Evolutionary conservation across 2,113 vertebrate species (phyloP), one percentile per base, ranked within the genome.

Genomic region (Odobenus rosmarus): DNA sequence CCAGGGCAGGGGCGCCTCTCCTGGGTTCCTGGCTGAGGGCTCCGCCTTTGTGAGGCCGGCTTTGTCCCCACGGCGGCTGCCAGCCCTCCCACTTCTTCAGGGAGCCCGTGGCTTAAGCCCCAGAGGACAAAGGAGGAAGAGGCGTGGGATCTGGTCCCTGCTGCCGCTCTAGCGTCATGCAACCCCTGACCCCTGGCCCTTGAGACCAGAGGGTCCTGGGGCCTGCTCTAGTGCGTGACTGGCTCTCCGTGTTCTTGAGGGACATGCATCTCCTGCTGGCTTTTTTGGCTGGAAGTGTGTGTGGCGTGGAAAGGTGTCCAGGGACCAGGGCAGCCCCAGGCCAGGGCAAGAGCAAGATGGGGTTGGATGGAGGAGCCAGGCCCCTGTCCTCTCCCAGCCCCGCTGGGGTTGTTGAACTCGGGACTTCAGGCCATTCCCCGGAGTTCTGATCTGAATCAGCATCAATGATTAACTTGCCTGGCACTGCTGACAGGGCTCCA

Each of bases 381-480:
- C 64, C 39, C n/a, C 16, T 23, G n/a, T 13, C 62, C 31, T 19
- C 12, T n/a, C 53, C 9, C 4, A 67, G 39, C 76, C 57, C 5
- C 0, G 8, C 1, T 1, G 46, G 21, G 61, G 64, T 6, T 1
- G 31, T 28, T 61, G 69, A 42, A 15, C 77, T 46, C 6, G 1
- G 62, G 9, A 2, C 74, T 23, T 2, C 39, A 12, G 4, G 39
- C 36, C 39, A 18, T 36, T 24, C 42, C 19, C 13, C 0, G 1
- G n/a, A 16, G 23, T 3, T 28, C 61, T 1, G 2, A 18, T 14
- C 16, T 4, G 15, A 31, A 46, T 1, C 8, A 1, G 3, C 6
- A 7, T 80, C 89, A 96, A 92, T 96, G 84, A 96, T 95, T 96
- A 93, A 96, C 87, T 3, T 0, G 21, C 51, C 55, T 15, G 14